Evolutionary conservation across 1,140 invertebrate genomes (phyloP), one percentile per base, ranked within the genome.

Genomic region (Zaprionus kolodkinae): DNA sequence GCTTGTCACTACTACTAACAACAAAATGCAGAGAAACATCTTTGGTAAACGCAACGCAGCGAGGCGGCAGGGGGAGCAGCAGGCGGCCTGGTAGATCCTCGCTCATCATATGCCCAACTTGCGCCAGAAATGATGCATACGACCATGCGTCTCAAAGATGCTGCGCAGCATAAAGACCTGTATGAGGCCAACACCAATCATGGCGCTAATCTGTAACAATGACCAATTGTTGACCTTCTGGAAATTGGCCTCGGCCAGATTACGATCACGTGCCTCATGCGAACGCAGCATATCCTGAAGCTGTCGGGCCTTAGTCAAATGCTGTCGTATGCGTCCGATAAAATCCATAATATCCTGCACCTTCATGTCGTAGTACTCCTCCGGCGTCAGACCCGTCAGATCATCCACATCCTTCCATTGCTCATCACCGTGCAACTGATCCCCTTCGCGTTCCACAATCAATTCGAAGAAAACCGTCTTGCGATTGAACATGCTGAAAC

Each of bases 391-490:
- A 11, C 89, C 92, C 15, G 92, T 67, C n/a, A 93, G 27, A 10
- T 93, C 81, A 13, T 92, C 63, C 6, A 79, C 86, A 54, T 94
- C 93, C 59, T 94, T 92, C 76, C 94, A 94, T 56, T 95, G 94
- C 56, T 93, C 93, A 52, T 94, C 93, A 4, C 94, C 78, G 21
- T 68, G 74, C 54, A 80, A 61, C 45, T 78, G 72, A 15, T 90
- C 84, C 13, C 85, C 94, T 35, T 95, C 94, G 6, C 94, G 93
- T 67, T 96, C 95, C 35, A 96, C 94, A 69, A 95, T 93, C 3
- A 97, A 84, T 88, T 97, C 96, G 90, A 98, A 97, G 89, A 96
- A 97, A 1, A 97, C 95, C 25, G 96, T 95, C 92, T 97, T 98
- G 10, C 94, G 93, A 76, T 95, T 96, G 89, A 96, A 96, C 11